Percentiles rank a stretch among this genome's conserved stretches.
Conservation (phyloP, 1,140 invertebrate genomes). For the Hesperophylax magnus region DNA sequence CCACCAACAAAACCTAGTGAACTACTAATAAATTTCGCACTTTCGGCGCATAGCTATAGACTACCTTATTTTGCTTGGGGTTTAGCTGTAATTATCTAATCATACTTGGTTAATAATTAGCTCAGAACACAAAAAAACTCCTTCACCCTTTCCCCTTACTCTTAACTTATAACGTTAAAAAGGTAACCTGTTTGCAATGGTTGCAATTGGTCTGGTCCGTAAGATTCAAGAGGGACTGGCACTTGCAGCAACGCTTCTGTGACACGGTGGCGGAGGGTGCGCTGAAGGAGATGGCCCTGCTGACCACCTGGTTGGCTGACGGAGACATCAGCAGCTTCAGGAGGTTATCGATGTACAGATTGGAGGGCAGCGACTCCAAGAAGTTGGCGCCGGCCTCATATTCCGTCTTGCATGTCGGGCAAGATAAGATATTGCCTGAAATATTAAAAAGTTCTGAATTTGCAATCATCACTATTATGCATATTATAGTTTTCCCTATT, state of each 20-base stretch:
- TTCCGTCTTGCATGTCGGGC: constrained; percentile 64
- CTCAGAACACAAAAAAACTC: too few species aligned
- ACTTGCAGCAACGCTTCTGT: constrained; percentile 64
- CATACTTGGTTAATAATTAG: too few species aligned
- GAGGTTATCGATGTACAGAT: constrained; percentile 73
- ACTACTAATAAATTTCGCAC: too few species aligned
- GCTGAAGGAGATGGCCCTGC: constrained; percentile 59
- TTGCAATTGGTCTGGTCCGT: constrained; percentile 66
- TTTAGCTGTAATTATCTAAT: too few species aligned
- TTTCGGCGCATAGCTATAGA: too few species aligned
- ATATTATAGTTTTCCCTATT: too few species aligned
- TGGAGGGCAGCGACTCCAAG: constrained; percentile 71
- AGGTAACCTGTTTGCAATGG: constrained; percentile 72
- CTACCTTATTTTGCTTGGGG: too few species aligned
- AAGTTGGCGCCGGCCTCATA: constrained; percentile 63
- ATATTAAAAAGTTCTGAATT: background rate
- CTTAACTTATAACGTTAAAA: too few species aligned
- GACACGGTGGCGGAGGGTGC: constrained; percentile 59
- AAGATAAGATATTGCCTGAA: constrained; percentile 63
- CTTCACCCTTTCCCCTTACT: too few species aligned
- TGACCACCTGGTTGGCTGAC: background rate
- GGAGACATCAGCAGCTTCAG: constrained; percentile 63
- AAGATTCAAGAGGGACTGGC: constrained; percentile 67
- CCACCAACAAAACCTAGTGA: too few species aligned
- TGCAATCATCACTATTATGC: too few species aligned